Evolutionary conservation across 2,797 vertebrate genomes (phyloP), one percentile per base, ranked within the genome.

Genomic region (Myotis vivesi): DNA sequence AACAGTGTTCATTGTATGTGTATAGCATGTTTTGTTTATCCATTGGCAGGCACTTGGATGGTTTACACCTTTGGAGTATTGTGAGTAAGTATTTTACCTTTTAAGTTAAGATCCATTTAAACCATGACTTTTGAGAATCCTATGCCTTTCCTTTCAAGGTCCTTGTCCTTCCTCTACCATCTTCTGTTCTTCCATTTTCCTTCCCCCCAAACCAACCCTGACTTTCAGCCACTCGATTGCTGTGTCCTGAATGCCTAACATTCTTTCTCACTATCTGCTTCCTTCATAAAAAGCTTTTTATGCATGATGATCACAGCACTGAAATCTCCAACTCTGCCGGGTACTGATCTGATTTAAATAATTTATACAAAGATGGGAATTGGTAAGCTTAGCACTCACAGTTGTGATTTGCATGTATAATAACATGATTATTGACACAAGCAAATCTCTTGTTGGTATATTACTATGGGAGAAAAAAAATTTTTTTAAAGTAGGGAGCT

Each of bases 381-480:
- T 85, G 94, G 94, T 86, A 90, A 89, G 11, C 46, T 92, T n/a
- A 71, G 30, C 11, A 7, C 30, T 69, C 22, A 25, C 28, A 41
- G 19, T 12, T 36, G 49, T 87, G 76, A 87, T 91, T 94, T 91
- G 76, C 72, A 81, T 97, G 75, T 87, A 44, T 92, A 94, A 79
- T 87, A 72, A 95, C 90, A 80, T n/a, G 93, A 80, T 76, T 94
- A 68, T 96, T 81, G 83, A 89, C 71, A 89, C 28, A 91, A 64
- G 19, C 0, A 19, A 87, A 62, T 94, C 57, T 92, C 33, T 92
- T 91, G 66, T 41, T 92, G 66, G 38, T 71, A 72, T 90, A 66
- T 79, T 82, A 85, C 91, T 59, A 71, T 4, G 28, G 28, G 15
- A 94, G 82, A 55, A 91, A 73, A 68, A 25, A 19, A 3, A 5